A percentile compares a stretch with the other conserved stretches of the same genome.
phyloP scores from a whole-genome alignment of 2,888 invertebrate genomes.

The Pseudococcus longispinus region DNA sequence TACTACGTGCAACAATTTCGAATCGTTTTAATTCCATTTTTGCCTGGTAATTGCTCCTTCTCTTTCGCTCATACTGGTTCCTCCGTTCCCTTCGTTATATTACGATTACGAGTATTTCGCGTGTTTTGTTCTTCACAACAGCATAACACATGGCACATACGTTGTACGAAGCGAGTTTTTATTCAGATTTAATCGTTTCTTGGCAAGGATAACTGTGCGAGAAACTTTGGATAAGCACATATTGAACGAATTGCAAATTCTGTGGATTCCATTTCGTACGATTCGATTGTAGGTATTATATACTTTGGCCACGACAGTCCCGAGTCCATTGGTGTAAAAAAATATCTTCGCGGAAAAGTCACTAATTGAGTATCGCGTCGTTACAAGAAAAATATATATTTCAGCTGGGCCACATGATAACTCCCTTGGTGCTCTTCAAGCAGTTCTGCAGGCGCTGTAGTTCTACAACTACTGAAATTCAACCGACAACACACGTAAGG shows the following conservation, averaged over 20 bases:
- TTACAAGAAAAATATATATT: too few relatives aligned
- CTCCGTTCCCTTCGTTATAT: background rate
- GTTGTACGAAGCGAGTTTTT: background rate
- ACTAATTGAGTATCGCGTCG: background rate
- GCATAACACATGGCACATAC: background rate
- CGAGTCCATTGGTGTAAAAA: background rate
- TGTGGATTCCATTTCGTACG: background rate
- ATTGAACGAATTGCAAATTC: background rate
- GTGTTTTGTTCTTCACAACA: background rate
- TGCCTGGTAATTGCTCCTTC: background rate
- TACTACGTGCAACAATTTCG: background rate
- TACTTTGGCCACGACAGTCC: background rate
- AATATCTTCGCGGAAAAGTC: background rate
- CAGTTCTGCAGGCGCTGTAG: too few relatives aligned
- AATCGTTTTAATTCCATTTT: constrained; percentile 22
- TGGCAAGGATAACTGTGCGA: background rate
- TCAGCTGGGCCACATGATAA: too few relatives aligned
- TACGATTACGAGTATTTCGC: background rate
- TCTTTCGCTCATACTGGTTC: background rate
- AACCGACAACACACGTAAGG: too few relatives aligned
- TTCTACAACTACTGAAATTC: too few relatives aligned
- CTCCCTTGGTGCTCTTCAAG: too few relatives aligned
- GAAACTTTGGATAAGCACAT: background rate
- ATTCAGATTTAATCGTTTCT: background rate
- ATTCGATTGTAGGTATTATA: background rate